Base-by-base conservation (phyloP, 2,888 invertebrate species). In the Epinotia ramella region DNA sequence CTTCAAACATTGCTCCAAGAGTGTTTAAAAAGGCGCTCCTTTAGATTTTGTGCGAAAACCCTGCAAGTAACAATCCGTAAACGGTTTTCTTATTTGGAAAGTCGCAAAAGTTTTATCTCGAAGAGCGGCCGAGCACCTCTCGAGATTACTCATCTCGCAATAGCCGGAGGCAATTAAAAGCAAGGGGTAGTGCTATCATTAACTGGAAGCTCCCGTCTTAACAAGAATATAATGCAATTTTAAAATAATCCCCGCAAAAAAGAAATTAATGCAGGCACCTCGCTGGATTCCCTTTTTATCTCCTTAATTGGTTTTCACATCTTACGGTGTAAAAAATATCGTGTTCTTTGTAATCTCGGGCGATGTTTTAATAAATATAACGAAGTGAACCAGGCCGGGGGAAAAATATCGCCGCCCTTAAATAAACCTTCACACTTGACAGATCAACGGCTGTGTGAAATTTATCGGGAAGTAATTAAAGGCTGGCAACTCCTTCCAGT, bases 301-400 rank as follows among this genome's bases (percentile, higher is more conserved):
- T 94, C 90, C 92, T 94, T 94, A 94, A 94, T 94, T 94, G 94
- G 94, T 94, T 94, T 94, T 94, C 94, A 94, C 94, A 94, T 94
- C 94, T 94, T 92, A 89, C 91, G 89, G 91, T 94, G 91, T 91
- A 94, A 94, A 94, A 93, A 94, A 94, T 94, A 94, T 94, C 93
- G 90, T 93, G 92, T 93, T 93, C 93, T 93, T 92, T 92, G 92
- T 94, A 94, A 94, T 94, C 94, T 94, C 92, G 90, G 93, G 89
- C 90, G 94, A 92, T 94, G 94, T 94, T 94, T 94, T 94, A 94
- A 94, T 94, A 94, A 94, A 94, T 94, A 94, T 94, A 94, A 94
- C 94, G 93, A 93, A 94, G 94, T 94, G 92, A 91, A 86, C 86
- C 81, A 82, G 80, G 81, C 79, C 82, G 86, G 89, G 89, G 91